phyloP scores from a whole-genome alignment of 2,888 invertebrate species.

The Thera britannica region DNA sequence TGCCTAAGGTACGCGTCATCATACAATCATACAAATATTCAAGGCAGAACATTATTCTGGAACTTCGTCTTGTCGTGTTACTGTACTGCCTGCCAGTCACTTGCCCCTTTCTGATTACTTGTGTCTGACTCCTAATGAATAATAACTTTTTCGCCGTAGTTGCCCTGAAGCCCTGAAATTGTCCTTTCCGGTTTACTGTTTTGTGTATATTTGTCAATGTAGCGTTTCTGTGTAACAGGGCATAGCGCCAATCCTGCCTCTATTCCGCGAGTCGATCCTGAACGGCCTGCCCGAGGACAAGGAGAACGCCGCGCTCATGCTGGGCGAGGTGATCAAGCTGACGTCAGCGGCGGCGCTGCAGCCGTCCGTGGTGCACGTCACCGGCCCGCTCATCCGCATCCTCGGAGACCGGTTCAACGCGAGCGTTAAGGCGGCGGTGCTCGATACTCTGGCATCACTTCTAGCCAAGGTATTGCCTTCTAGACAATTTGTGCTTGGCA shows the following conservation, averaged over 20 bases:
- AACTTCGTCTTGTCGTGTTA: no score
- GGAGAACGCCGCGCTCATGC: constrained; percentile 96
- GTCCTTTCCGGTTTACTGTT: neutral
- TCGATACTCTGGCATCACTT: constrained; percentile 96
- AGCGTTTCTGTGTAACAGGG: constrained; percentile 80
- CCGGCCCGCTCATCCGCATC: constrained; percentile 98
- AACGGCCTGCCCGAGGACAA: constrained; percentile 98
- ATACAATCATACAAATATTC: neutral
- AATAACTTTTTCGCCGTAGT: no score
- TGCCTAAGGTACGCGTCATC: constrained; percentile 87
- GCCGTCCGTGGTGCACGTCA: constrained; percentile 98
- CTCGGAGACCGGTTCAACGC: constrained; percentile 97
- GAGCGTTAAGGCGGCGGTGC: constrained; percentile 97
- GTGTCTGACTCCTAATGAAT: no score
- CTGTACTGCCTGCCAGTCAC: no score
- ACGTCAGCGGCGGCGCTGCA: constrained; percentile 95
- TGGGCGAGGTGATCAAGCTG: constrained; percentile 92
- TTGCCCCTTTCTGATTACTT: no score
- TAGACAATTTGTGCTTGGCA: neutral
- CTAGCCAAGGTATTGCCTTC: constrained; percentile 89
- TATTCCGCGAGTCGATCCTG: constrained; percentile 98
- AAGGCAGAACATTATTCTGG: no score
- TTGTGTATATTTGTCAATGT: neutral
- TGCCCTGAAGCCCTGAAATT: neutral
- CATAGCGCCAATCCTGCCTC: constrained; percentile 95